Base-by-base conservation (phyloP, 2,797 vertebrate genomes). In the Steatocranus sp. region DNA sequence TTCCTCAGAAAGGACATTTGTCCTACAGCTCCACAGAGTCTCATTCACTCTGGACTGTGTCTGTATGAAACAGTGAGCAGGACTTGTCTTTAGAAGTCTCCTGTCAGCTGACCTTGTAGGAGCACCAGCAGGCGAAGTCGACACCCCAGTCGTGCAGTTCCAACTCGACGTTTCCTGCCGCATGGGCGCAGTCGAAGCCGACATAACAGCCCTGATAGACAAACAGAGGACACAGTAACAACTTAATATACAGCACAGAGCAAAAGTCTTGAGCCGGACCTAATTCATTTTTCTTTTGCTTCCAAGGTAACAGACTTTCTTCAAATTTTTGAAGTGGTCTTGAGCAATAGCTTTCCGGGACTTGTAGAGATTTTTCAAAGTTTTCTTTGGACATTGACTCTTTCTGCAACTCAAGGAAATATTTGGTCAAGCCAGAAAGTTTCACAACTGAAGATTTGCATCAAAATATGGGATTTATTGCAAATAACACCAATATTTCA, bases 71-170 rank as follows among this genome's bases (percentile, higher is more conserved):
- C 36, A 68, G 2, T 41, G 61, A 38, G 61, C 34, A 15, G 61
- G 61, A 0, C 34, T 48, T 18, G 15, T 48, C 43, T 23, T 63
- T 38, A 14, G 61, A 25, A 66, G 36, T 41, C 8, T 41, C 8
- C 36, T 15, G 36, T 68, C 41, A 8, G 73, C 88, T 79, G 18
- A 99, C 98, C 97, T 99, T 99, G 86, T 99, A 99, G 32, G 98
- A 96, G 89, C 98, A 99, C 98, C 98, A 99, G 92, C 97, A 99
- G 87, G 98, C 98, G 41, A 99, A 99, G 90, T 99, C 98, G 1
- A 99, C 97, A 2, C 95, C 97, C 98, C 98, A 99, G 79, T 98
- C 96, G 58, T 99, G 98, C 63, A 99, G 94, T 81, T 83, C 83
- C 61, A 99, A 93, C 38, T 98, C 97, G 1, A 88, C 94, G 1